phyloP scores from a whole-genome alignment of 1,140 invertebrate genomes.

The Harlomillsia oculata region DNA sequence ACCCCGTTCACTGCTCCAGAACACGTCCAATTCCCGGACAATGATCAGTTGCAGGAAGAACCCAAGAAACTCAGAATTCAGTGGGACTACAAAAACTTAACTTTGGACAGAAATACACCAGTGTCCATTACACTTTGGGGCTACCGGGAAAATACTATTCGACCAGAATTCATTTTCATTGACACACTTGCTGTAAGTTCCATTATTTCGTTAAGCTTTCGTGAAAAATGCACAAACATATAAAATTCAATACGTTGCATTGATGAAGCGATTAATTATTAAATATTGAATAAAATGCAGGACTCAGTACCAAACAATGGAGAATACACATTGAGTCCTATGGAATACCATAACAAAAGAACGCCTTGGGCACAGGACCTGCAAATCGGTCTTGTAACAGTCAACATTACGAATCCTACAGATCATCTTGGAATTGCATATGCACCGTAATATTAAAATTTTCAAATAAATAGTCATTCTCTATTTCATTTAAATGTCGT shows the following conservation, averaged over 20 bases:
- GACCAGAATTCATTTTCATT: slow-evolving; percentile 55
- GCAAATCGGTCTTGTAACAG: slow-evolving; percentile 80
- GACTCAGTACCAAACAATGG: slow-evolving; percentile 53
- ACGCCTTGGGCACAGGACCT: slow-evolving; percentile 60
- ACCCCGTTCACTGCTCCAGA: slow-evolving; percentile 73
- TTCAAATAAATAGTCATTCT: neutral
- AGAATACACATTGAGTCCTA: slow-evolving; percentile 54
- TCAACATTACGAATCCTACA: slow-evolving; percentile 71
- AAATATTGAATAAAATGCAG: too few relatives aligned
- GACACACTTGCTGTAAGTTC: slow-evolving; percentile 44
- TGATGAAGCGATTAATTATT: too few relatives aligned
- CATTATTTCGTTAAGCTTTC: neutral
- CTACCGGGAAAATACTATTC: slow-evolving; percentile 69
- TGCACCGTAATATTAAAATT: slow-evolving; percentile 54
- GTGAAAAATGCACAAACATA: neutral
- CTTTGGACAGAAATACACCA: slow-evolving; percentile 60
- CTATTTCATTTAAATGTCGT: neutral
- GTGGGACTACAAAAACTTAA: slow-evolving; percentile 77
- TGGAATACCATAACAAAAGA: slow-evolving; percentile 52
- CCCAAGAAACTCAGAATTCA: slow-evolving; percentile 63
- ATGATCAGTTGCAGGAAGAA: slow-evolving; percentile 54
- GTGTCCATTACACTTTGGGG: slow-evolving; percentile 75
- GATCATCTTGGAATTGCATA: slow-evolving; percentile 55
- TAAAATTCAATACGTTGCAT: neutral
- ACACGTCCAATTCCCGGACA: slow-evolving; percentile 66